Evolutionary conservation across 2,888 invertebrate species (phyloP).

Genomic region (Zonitis immaculata): DNA sequence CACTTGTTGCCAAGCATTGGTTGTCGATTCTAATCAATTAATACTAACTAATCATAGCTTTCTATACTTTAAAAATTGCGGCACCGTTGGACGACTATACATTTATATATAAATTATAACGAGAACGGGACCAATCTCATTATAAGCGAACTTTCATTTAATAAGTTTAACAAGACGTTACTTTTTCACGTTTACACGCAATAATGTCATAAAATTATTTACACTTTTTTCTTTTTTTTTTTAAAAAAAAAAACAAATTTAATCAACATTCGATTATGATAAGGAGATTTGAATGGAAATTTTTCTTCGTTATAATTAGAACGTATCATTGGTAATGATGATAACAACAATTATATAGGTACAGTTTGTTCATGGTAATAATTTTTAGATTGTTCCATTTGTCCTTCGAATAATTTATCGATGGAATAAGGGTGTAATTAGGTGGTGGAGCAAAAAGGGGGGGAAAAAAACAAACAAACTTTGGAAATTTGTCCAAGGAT

Average conservation of each 20-base stretch:
- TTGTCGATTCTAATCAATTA: no score
- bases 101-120: no score
- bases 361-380: background rate
- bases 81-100: no score
- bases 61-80: no score
- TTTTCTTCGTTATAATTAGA: background rate
- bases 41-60: no score
- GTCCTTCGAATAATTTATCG: background rate
- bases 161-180: background rate
- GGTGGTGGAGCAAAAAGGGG: no score
- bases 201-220: background rate
- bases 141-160: no score
- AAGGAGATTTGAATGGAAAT: background rate
- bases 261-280: background rate
- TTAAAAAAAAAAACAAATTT: background rate
- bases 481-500: background rate
- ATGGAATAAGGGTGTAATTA: no score
- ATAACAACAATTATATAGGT: background rate
- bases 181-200: background rate
- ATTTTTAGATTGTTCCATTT: background rate
- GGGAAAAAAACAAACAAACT: background rate
- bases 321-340: background rate
- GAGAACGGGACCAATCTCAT: no score
- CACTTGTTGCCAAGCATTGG: no score
- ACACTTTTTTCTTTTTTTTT: no score